phyloP scores from a whole-genome alignment of 2,113 vertebrate genomes.

The Myanophis thanlyinensis region DNA sequence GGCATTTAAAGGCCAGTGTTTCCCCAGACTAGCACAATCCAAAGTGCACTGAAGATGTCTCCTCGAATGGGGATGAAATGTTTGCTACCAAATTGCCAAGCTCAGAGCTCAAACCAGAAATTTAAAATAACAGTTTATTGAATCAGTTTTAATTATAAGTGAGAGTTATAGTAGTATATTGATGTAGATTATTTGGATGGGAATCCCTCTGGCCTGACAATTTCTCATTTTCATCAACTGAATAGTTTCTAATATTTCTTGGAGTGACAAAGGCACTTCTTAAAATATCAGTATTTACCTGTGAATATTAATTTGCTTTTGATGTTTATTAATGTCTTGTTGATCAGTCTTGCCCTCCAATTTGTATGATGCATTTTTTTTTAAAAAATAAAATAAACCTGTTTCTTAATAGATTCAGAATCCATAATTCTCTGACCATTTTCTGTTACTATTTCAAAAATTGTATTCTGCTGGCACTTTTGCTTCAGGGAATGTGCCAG shows the following conservation, averaged over 20 bases:
- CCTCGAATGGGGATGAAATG: no score
- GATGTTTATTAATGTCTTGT: neutral
- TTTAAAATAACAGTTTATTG: neutral
- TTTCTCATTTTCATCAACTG: neutral
- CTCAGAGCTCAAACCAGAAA: neutral
- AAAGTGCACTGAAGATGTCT: no score
- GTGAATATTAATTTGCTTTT: neutral
- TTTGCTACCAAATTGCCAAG: no score
- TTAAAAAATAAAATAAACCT: neutral
- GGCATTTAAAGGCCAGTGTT: no score
- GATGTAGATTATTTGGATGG: neutral
- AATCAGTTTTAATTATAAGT: neutral
- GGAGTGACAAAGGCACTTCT: neutral
- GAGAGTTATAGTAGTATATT: neutral
- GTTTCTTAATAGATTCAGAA: neutral
- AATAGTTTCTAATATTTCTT: neutral
- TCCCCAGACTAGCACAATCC: no score
- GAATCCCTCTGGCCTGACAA: neutral
- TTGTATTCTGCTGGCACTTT: neutral
- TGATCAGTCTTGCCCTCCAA: neutral
- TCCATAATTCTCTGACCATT: neutral
- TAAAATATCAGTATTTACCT: neutral
- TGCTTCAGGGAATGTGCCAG: neutral
- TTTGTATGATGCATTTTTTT: neutral
- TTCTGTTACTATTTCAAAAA: neutral